Conservation (phyloP, 2,113 vertebrate genomes). For the Muntiacus muntjak region DNA sequence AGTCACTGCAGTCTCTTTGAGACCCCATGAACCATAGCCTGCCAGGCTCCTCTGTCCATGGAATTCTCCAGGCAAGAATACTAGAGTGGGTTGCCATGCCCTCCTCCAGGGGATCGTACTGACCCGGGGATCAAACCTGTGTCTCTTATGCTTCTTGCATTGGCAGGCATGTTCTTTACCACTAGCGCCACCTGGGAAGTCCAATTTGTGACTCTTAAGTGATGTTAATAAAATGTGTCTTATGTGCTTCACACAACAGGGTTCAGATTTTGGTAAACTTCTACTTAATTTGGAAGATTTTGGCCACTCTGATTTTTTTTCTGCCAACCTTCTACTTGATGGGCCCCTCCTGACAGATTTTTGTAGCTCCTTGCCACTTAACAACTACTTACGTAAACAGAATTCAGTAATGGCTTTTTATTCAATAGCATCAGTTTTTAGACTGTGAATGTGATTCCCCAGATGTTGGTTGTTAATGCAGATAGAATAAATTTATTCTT, state of each 20-base stretch:
- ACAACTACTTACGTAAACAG: not conserved
- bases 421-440: not conserved
- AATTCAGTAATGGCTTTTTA: not conserved
- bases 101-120: not conserved
- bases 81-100: not conserved
- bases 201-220: not conserved
- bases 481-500: not conserved
- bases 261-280: not conserved
- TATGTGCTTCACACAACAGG: not conserved
- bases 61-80: not conserved
- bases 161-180: not conserved
- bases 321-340: not conserved
- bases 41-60: not conserved
- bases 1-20: not conserved
- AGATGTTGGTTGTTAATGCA: not conserved
- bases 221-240: slow-evolving; percentile 18
- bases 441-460: not conserved
- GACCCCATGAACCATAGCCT: not conserved
- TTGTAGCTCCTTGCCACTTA: not conserved
- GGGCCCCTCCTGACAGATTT: not conserved
- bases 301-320: not conserved
- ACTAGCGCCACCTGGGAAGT: not conserved
- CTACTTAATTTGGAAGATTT: not conserved
- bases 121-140: not conserved
- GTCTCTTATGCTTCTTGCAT: not conserved